Evolutionary conservation across 2,797 vertebrate genomes (phyloP).

Genomic region (Somateria mollissima): DNA sequence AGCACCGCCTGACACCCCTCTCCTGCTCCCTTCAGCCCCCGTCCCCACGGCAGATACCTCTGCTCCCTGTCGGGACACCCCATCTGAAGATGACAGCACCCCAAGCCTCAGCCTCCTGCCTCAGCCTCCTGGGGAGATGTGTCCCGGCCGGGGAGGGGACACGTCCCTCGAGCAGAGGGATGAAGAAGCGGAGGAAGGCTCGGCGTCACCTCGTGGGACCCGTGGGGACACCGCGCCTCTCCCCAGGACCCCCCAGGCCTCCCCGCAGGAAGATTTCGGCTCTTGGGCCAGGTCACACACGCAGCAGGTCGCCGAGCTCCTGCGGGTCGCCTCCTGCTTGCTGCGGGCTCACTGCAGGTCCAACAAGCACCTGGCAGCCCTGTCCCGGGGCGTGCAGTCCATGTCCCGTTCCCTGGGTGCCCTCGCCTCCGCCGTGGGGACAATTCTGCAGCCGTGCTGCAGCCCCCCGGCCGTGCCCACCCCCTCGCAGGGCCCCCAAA

Average conservation of each 20-base stretch:
- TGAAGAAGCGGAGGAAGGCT: not conserved
- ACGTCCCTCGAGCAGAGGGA: not conserved
- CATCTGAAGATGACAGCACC: not conserved
- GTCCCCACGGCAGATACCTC: not conserved
- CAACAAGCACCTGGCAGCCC: not conserved
- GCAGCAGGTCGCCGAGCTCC: not conserved
- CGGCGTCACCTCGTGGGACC: not conserved
- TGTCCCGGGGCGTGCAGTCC: not conserved
- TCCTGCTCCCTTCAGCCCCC: not conserved
- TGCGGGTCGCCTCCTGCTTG: rapidly evolving
- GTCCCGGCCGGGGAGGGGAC: not conserved
- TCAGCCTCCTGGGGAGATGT: not conserved
- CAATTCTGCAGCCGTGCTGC: not conserved
- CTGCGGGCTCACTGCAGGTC: not conserved
- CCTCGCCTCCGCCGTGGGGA: not conserved
- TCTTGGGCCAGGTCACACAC: not conserved
- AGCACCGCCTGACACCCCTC: not conserved
- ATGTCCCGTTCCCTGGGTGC: not conserved
- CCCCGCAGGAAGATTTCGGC: not conserved
- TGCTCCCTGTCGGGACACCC: not conserved
- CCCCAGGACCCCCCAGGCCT: not conserved
- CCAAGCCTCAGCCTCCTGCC: not conserved
- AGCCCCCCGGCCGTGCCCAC: rapidly evolving
- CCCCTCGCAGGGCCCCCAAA: not conserved
- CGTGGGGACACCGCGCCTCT: not conserved